Base-by-base conservation (phyloP, 2,888 invertebrate species). In the Trichopoda pennipes region DNA sequence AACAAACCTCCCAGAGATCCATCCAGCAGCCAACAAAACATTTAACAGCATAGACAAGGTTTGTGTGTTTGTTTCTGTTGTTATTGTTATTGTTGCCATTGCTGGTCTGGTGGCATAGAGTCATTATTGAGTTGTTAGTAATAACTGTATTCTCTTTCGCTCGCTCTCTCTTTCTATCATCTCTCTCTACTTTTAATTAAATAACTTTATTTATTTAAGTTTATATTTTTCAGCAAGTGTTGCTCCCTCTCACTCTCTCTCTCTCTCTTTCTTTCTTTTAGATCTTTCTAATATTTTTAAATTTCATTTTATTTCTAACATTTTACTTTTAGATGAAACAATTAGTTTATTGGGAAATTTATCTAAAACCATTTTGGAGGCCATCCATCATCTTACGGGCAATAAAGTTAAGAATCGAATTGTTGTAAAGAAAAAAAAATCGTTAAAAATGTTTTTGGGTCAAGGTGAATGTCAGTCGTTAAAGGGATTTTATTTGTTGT, bases 181-280 rank as follows among this genome's bases (percentile, higher is more conserved):
- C 28, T 66, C n/a, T 69, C 32, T 66, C 53, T 58, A 38, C 38
- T 61, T 74, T 74, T 56, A 58, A 75, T 60, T 75, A 47, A 80
- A 75, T 80, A 42, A 53, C 35, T 64, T 32, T 49, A 21, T 61
- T 44, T 32, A 17, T 51, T 49, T 35, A 9, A n/a, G n/a, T n/a
- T n/a, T n/a, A n/a, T n/a, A n/a, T n/a, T n/a, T n/a, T n/a, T n/a
- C n/a, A n/a, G n/a, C n/a, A n/a, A n/a, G n/a, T n/a, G n/a, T n/a
- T n/a, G n/a, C n/a, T n/a, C n/a, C n/a, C n/a, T n/a, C n/a, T n/a
- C n/a, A n/a, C n/a, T n/a, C n/a, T n/a, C n/a, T n/a, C n/a, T 12
- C 19, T 49, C 2, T 49, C 9, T 49, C 10, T 9, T n/a, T 9
- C 17, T 10, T n/a, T 49, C 16, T 9, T 1, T 17, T 10, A 49